Evolutionary conservation across 2,888 invertebrate species (phyloP).

Genomic region (Epinotia nisella): DNA sequence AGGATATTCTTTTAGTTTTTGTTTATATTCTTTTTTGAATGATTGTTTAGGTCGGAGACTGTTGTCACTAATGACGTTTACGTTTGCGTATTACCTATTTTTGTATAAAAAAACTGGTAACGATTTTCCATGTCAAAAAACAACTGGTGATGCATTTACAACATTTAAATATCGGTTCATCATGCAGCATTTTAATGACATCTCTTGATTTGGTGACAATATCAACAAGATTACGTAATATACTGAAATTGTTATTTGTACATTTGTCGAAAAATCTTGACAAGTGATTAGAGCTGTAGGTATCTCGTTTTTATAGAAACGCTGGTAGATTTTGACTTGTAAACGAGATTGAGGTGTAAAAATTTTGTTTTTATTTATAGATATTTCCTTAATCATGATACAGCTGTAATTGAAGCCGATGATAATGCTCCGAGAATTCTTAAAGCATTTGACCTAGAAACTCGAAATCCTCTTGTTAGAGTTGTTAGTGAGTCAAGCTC

Average conservation of each 20-base stretch:
- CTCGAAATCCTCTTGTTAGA: constrained; percentile 17
- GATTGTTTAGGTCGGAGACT: constrained; percentile 39
- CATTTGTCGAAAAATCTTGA: too few species aligned
- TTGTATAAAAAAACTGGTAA: neutral
- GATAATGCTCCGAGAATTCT: neutral
- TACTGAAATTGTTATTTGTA: too few species aligned
- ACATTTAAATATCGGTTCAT: too few species aligned
- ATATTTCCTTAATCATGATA: neutral
- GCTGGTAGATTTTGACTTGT: too few species aligned
- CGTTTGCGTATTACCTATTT: neutral
- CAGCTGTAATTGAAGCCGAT: neutral
- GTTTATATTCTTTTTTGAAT: constrained; percentile 40
- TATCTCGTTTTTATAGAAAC: too few species aligned
- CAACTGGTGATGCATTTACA: neutral
- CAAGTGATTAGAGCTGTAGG: too few species aligned
- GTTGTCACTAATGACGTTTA: constrained; percentile 33
- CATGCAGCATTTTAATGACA: too few species aligned
- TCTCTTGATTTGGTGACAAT: too few species aligned
- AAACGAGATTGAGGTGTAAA: too few species aligned
- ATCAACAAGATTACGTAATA: too few species aligned
- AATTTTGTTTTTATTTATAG: too few species aligned
- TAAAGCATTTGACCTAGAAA: constrained; percentile 2
- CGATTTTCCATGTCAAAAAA: neutral
- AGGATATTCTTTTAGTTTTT: constrained; percentile 53
- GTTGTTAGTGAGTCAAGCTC: constrained; percentile 13